phyloP scores from a whole-genome alignment of 1,140 invertebrate genomes.

The Cydia strobilella region DNA sequence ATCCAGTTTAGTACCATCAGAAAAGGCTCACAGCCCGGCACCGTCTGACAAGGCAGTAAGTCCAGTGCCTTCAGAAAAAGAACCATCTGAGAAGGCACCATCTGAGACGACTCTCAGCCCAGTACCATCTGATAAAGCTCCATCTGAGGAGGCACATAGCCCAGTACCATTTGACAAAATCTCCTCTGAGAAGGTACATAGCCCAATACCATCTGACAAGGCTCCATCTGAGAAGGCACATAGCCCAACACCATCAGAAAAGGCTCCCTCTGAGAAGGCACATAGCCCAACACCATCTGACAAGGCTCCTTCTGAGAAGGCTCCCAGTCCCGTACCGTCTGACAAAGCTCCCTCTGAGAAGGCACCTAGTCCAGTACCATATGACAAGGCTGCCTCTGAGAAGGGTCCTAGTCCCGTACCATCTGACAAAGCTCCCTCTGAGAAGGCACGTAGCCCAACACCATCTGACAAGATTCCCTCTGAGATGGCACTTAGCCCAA shows the following conservation, averaged over 20 bases:
- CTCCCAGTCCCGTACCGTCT: neutral
- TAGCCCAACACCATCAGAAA: neutral
- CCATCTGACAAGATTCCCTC: conserved; percentile 28
- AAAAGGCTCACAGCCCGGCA: neutral
- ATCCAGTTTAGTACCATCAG: neutral
- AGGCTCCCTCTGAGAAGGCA: neutral
- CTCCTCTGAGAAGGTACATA: neutral
- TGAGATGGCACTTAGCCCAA: neutral
- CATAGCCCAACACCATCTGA: neutral
- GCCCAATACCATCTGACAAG: neutral
- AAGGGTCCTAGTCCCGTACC: conserved; percentile 26
- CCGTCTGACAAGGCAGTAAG: neutral
- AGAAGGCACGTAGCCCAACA: conserved; percentile 18
- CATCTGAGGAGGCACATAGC: neutral
- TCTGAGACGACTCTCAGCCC: neutral
- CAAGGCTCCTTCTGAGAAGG: neutral
- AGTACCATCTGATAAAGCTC: neutral
- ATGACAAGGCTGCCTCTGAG: neutral
- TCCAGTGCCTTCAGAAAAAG: neutral
- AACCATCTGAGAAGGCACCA: neutral
- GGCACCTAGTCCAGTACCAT: neutral
- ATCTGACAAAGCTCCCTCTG: conserved; percentile 26
- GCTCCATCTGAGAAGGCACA: neutral
- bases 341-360: conserved; percentile 30
- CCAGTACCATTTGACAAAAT: neutral